Base-by-base conservation (phyloP, 2,888 invertebrate species). In the Melanchra persicariae region DNA sequence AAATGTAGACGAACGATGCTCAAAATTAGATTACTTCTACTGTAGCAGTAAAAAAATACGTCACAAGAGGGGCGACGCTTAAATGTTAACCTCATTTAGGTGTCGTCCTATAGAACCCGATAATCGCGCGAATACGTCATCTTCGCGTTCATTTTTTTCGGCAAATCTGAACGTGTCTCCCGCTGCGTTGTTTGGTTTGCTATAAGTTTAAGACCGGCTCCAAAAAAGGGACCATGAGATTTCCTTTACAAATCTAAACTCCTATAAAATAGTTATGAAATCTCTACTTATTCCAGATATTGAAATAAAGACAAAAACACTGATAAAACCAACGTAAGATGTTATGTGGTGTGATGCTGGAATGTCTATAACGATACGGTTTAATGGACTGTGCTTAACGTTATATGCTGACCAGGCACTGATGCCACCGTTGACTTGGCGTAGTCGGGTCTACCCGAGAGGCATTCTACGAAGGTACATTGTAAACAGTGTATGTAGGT, bases 331-430 rank as follows among this genome's bases (percentile, higher is more conserved):
- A 34, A 34, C n/a, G n/a, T 45, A n/a, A n/a, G n/a, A n/a, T n/a
- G n/a, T n/a, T n/a, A n/a, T n/a, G n/a, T n/a, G n/a, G n/a, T n/a
- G n/a, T n/a, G n/a, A n/a, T n/a, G n/a, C n/a, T n/a, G n/a, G n/a
- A 51, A 40, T 61, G 72, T 74, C 77, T 82, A 80, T 69, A 70
- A 80, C 54, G 80, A 77, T 80, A 68, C 61, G 77, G 85, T 72
- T 78, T 78, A 84, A 85, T 84, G 85, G 83, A 84, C 74, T 72
- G 85, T 83, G 70, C 61, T 54, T 43, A 49, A 47, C 73, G 73
- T 69, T 30, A 30, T 70, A 45, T 72, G 83, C 83, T 84, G 85
- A 84, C 81, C 70, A 60, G 52, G 52, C 74, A 70, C 45, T 58
- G 40, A 62, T 30, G 67, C 57, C 73, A 71, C n/a, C 70, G 78